Evolutionary conservation across 2,888 invertebrate species (phyloP).

Genomic region (Melanargia galathea): DNA sequence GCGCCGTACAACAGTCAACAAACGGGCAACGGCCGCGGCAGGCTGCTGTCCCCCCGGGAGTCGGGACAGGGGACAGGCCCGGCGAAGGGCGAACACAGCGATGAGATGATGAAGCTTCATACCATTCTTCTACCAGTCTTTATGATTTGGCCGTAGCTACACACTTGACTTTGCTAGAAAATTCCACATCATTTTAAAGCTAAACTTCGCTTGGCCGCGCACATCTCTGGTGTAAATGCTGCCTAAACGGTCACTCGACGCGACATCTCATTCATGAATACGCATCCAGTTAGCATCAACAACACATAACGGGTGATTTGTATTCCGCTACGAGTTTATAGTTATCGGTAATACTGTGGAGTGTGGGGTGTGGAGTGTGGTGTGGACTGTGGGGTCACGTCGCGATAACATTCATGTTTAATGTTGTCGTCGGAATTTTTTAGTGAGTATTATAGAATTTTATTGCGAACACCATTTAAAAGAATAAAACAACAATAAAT

Average conservation of each 20-base stretch:
- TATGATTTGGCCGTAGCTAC: too few relatives aligned
- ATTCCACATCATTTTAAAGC: neutral
- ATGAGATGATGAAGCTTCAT: too few relatives aligned
- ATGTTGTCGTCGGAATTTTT: neutral
- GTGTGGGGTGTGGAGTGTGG: too few relatives aligned
- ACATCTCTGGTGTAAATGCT: too few relatives aligned
- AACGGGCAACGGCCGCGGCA: neutral
- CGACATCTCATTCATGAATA: too few relatives aligned
- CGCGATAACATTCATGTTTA: neutral
- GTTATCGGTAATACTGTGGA: neutral
- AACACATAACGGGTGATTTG: neutral
- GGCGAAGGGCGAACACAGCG: too few relatives aligned
- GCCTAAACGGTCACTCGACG: too few relatives aligned
- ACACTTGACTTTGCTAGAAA: neutral
- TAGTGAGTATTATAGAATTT: neutral
- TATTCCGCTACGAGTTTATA: neutral
- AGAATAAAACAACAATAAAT: neutral
- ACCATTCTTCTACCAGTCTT: too few relatives aligned
- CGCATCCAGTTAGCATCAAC: neutral
- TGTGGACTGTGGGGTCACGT: too few relatives aligned
- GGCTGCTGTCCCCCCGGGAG: neutral
- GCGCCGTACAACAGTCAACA: neutral
- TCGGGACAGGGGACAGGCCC: neutral
- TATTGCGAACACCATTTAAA: neutral
- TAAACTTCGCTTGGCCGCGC: too few relatives aligned